These are phyloP conservation scores for Poeciliopsis prolifica DNA, from an alignment of 2,113 vertebrate genomes.

Conservation along the genomic window DNA sequence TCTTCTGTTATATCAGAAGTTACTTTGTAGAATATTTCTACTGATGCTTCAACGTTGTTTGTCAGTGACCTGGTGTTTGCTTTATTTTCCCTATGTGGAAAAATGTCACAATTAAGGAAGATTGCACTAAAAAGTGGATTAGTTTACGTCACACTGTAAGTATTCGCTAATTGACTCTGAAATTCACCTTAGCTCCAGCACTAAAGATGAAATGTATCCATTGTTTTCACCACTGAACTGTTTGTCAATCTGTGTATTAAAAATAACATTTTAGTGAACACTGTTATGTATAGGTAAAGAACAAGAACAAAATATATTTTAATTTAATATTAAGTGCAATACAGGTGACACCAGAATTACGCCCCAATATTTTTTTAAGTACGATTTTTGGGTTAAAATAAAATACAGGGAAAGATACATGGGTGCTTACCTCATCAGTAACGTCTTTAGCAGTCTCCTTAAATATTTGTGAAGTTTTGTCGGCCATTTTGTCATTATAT, in stretches of 20 bases:
- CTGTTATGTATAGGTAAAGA: background rate
- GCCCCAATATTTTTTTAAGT: background rate
- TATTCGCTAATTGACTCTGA: background rate
- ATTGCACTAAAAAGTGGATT: background rate
- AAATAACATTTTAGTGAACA: background rate
- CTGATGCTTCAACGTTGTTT: too few relatives aligned
- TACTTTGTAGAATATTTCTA: conserved; percentile 22
- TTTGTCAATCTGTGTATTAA: fast-evolving
- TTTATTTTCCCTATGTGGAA: background rate
- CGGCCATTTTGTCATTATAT: fast-evolving
- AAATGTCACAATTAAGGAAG: background rate
- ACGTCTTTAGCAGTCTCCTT: fast-evolving
- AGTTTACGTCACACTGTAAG: background rate
- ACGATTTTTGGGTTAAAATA: background rate
- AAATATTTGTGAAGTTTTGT: background rate
- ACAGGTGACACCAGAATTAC: background rate
- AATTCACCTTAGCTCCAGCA: conserved; percentile 57
- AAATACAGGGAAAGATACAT: background rate
- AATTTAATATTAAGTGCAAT: background rate
- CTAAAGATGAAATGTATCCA: background rate
- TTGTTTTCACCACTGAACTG: fast-evolving
- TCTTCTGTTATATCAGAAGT: fast-evolving
- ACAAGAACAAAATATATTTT: background rate
- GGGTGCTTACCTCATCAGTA: background rate
- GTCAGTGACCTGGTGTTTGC: too few relatives aligned